A percentile compares a stretch with the other conserved stretches of the same genome.
These are phyloP conservation scores for Coilia nasus DNA, from an alignment of 2,797 vertebrate genomes.

Conservation along the genomic window DNA sequence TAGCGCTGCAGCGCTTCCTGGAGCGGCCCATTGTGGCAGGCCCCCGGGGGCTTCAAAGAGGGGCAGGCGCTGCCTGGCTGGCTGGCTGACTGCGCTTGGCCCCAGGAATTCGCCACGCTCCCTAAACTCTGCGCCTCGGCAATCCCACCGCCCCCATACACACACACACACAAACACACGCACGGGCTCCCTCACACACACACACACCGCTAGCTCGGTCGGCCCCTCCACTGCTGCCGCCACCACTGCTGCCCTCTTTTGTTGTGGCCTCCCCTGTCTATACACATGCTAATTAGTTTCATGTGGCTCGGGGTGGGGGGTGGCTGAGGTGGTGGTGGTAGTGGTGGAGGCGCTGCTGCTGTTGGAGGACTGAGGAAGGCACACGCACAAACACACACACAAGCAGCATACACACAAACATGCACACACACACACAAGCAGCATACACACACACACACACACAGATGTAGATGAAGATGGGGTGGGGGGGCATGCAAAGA, in stretches of 20 bases:
- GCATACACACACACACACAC: background rate
- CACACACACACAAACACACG: too few species aligned
- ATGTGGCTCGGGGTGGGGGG: slow-evolving; percentile 50
- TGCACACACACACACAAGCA: background rate
- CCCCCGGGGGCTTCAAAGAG: slow-evolving; percentile 52
- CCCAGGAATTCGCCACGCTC: slow-evolving; percentile 62
- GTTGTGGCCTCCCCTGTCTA: slow-evolving; percentile 58
- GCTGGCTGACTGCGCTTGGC: slow-evolving; percentile 35
- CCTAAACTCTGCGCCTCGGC: background rate
- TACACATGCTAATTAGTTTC: slow-evolving; percentile 68
- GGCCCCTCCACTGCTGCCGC: slow-evolving; percentile 29
- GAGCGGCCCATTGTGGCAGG: slow-evolving; percentile 37
- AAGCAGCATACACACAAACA: background rate
- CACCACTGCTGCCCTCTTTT: slow-evolving; percentile 51
- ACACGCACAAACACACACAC: slow-evolving; percentile 26
- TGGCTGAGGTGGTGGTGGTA: slow-evolving; percentile 31
- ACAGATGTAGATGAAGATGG: background rate
- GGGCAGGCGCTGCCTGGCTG: background rate
- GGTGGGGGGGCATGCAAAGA: background rate
- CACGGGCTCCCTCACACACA: background rate
- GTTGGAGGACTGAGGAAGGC: background rate
- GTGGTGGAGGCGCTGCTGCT: background rate
- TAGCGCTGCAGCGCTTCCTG: background rate
- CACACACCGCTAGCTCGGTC: background rate
- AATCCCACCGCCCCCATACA: background rate